Evolutionary conservation across 2,888 invertebrate genomes (phyloP), one percentile per base, ranked within the genome.

Genomic region (Ligdia adustata): DNA sequence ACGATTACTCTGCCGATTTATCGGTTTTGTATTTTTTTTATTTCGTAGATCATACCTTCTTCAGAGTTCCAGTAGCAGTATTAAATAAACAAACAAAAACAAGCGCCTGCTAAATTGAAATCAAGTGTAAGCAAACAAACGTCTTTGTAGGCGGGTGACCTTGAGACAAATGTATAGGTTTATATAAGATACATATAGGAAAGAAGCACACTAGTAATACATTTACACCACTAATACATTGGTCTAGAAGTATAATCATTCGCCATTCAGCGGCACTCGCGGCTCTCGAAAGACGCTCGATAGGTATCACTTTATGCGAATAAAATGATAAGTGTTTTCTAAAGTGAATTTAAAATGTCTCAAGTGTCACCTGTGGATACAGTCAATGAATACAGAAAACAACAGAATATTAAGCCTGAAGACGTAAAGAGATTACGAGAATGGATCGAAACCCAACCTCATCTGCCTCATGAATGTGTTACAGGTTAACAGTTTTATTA

Each of bases 391-490:
- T 91, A 93, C 70, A 79, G 87, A 38, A 92, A 90, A 58, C 91
- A 93, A 76, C 76, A 88, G 2, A 85, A 91, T 50, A 78, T 94
- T 33, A 91, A 91, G 44, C 79, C 83, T 9, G 82, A 90, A 33
- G 93, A 93, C 60, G 82, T 94, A 7, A 68, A 84, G 33, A 83
- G 81, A 46, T 73, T 94, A 31, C 67, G 86, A 55, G 86, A 91
- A 37, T 94, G 94, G 94, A 76, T 91, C 16, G 75, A 82, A 11
- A 91, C 90, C 32, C 94, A 94, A 64, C 89, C 92, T 0, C 93
- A 94, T 77, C 77, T 94, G 51, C 91, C 93, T 4, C 45, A 64
- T 42, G 61, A 65, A 37, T 72, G 90, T 63, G 78, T 92, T 22
- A 82, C 77, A 54, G 91, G 91, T 91, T 42, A 38, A 32, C 3